Evolutionary conservation across 2,888 invertebrate species (phyloP).

Genomic region (Anticlea derivata): DNA sequence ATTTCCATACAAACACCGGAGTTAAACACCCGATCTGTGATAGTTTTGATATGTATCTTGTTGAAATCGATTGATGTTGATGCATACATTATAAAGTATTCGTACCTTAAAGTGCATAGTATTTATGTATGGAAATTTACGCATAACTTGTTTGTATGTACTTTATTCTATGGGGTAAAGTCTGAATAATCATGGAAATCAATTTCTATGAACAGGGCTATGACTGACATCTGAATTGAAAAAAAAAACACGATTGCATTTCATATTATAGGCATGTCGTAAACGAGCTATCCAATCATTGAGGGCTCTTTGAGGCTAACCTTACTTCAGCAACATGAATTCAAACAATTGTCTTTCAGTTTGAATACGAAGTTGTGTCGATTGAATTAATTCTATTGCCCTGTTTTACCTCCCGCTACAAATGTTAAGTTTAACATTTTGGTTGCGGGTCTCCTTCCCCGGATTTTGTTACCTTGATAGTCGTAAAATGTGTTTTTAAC

Average conservation of each 20-base stretch:
- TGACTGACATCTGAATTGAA: background rate
- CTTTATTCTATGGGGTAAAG: too few species aligned
- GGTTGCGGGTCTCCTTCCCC: conserved; percentile 51
- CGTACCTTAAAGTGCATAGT: too few species aligned
- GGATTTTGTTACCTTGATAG: conserved; percentile 52
- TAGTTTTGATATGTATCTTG: too few species aligned
- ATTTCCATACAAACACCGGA: too few species aligned
- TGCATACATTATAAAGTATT: too few species aligned
- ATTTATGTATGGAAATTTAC: too few species aligned
- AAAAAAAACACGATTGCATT: background rate
- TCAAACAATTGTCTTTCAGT: conserved; percentile 71
- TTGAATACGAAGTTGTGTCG: conserved; percentile 72
- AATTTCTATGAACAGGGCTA: background rate
- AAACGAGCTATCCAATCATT: conserved; percentile 38
- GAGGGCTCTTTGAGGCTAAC: conserved; percentile 66
- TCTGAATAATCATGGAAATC: too few species aligned
- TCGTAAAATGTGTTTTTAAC: conserved; percentile 45
- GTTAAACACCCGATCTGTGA: too few species aligned
- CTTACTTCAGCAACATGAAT: conserved; percentile 66
- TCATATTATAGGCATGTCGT: background rate
- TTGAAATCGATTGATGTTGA: too few species aligned
- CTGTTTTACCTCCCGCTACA: conserved; percentile 67
- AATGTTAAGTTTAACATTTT: conserved; percentile 72
- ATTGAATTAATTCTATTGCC: conserved; percentile 82
- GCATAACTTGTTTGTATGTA: too few species aligned